Evolutionary conservation across 2,888 invertebrate species (phyloP).

Genomic region (Catocala sponsa): DNA sequence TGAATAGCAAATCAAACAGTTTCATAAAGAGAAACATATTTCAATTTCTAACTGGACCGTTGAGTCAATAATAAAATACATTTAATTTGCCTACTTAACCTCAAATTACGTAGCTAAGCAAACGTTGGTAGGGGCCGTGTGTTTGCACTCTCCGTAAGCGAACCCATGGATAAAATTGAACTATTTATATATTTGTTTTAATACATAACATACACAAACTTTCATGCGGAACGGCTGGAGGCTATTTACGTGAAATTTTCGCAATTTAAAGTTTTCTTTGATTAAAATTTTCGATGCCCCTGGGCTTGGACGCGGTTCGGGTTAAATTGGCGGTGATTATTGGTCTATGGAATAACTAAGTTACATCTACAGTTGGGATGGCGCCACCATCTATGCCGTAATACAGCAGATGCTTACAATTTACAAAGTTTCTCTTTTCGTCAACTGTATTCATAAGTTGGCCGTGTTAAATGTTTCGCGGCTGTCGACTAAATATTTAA

Average conservation of each 20-base stretch:
- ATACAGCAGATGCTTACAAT: not conserved
- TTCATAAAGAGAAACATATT: no score
- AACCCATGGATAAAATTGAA: conserved; percentile 48
- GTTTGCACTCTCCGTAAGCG: conserved; percentile 37
- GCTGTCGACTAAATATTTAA: conserved; percentile 4
- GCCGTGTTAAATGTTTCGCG: not conserved
- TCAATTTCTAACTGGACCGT: no score
- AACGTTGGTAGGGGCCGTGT: conserved; percentile 36
- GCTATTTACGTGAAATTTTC: conserved; percentile 49
- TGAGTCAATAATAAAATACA: not conserved
- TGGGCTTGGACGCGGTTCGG: conserved; percentile 16
- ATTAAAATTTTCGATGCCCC: conserved; percentile 40
- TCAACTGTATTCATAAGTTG: not conserved
- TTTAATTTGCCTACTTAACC: conserved; percentile 8
- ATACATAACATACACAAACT: conserved; percentile 44
- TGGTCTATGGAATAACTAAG: conserved; percentile 12
- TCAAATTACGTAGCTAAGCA: conserved; percentile 2
- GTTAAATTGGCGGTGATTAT: conserved; percentile 23
- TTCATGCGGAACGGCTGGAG: conserved; percentile 35
- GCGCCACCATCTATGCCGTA: not conserved
- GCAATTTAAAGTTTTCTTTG: conserved; percentile 54
- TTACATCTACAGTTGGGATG: not conserved
- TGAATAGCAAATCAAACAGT: no score
- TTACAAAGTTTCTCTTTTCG: not conserved
- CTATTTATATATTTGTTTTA: conserved; percentile 59